phyloP scores from a whole-genome alignment of 2,113 vertebrate genomes.

The Chrysemys picta region DNA sequence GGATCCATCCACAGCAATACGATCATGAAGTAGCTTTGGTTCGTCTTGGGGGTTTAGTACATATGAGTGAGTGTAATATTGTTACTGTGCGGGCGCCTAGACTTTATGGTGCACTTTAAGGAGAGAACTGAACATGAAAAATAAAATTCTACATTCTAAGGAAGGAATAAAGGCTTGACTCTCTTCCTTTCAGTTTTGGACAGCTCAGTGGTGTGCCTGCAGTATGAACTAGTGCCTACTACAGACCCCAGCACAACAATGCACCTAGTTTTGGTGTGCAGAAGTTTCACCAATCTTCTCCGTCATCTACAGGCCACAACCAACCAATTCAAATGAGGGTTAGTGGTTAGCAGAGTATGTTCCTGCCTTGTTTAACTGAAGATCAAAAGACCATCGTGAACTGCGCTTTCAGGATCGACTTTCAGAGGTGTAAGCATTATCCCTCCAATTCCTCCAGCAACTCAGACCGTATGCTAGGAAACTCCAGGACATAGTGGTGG shows the following conservation, averaged over 20 bases:
- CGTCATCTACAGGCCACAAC: not conserved
- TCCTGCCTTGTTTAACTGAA: not conserved
- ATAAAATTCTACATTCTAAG: not conserved
- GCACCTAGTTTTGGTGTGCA: not conserved
- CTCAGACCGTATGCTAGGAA: not conserved
- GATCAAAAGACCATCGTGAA: not conserved
- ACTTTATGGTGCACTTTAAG: not conserved
- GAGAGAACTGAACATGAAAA: not conserved
- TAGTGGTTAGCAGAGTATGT: not conserved
- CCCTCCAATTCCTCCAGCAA: not conserved
- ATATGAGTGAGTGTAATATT: not conserved
- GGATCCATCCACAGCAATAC: not conserved
- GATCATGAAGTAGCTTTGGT: not conserved
- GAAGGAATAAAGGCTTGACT: not conserved
- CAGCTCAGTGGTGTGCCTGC: not conserved
- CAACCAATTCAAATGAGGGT: not conserved
- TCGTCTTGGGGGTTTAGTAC: not conserved
- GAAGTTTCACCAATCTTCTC: not conserved
- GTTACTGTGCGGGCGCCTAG: not conserved
- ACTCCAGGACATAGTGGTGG: not conserved
- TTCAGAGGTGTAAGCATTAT: not conserved
- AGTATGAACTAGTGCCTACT: constrained; percentile 12
- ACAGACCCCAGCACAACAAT: not conserved
- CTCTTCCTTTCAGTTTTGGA: not conserved
- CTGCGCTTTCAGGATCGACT: not conserved